Evolutionary conservation across 2,888 invertebrate species (phyloP), one percentile per base, ranked within the genome.

Genomic region (Balanococcus diminutus): DNA sequence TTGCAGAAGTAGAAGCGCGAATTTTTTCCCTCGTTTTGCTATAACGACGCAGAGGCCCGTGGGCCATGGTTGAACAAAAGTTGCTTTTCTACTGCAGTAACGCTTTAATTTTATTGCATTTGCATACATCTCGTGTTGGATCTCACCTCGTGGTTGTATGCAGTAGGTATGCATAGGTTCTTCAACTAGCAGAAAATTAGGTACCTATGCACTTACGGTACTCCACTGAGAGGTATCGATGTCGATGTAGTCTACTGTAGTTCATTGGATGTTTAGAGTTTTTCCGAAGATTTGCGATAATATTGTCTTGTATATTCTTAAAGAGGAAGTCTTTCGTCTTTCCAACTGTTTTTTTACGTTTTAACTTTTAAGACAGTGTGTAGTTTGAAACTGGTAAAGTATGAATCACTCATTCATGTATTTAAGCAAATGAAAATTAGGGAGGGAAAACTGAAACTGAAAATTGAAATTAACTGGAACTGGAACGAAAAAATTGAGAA

Each of bases 51-150:
- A 22, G n/a, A n/a, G 11, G 56, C 56, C 22, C 8, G 22, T 31
- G 67, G 67, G 67, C 28, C 16, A 67, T 2, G 36, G 31, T 31
- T 79, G 19, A 36, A 36, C 75, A 36, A n/a, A 79, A 36, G 28
- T 36, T 31, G 36, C 32, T 79, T 79, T 79, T 14, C 16, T 36
- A 22, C 75, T 32, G 36, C 75, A 56, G 56, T 36, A 32, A 36
- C 36, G 25, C 32, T 32, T 79, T 79, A 79, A 79, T 36, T n/a
- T 72, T 72, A 31, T 72, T 79, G 75, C 75, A 79, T 19, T 36
- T 79, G 36, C 75, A 28, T 79, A 19, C 28, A 67, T 9, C 28
- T 67, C 67, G 5, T 56, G 56, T 11, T 22, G n/a, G 22, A 22
- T 22, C 56, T 22, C 56, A 2, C 19, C 22, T 36, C 36, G 5